These are phyloP conservation scores for Mungos mungo DNA, from an alignment of 2,113 vertebrate species.

Conservation along the genomic window DNA sequence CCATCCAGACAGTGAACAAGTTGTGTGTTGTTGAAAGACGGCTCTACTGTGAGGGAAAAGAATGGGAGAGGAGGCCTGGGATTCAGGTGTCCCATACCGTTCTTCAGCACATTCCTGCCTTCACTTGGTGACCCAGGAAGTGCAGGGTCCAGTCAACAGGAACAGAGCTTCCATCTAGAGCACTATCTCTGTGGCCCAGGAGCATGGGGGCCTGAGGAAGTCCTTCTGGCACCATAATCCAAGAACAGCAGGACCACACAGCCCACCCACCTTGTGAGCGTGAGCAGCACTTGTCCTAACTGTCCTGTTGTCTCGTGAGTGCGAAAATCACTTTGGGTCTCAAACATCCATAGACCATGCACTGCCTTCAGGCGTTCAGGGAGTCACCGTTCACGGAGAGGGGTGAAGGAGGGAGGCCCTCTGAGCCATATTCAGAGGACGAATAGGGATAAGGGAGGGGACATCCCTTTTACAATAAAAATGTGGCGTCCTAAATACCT, in stretches of 20 bases:
- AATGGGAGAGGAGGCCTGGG: not conserved
- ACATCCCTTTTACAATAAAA: not conserved
- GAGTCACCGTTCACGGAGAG: not conserved
- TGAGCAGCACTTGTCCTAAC: not conserved
- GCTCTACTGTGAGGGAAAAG: not conserved
- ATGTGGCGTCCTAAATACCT: not conserved
- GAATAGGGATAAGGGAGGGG: not conserved
- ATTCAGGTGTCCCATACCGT: not conserved
- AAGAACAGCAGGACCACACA: not conserved
- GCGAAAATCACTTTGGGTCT: not conserved
- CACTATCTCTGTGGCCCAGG: not conserved
- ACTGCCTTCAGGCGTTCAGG: not conserved
- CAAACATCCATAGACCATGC: not conserved
- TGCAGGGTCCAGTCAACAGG: not conserved
- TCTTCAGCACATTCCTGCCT: not conserved
- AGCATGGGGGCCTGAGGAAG: not conserved
- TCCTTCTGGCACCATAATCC: not conserved
- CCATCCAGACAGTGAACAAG: not conserved
- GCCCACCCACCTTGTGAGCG: not conserved
- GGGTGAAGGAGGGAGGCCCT: not conserved
- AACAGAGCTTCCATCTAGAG: not conserved
- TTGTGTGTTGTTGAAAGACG: not conserved
- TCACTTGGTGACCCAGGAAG: not conserved
- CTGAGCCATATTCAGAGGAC: not conserved
- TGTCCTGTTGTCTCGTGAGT: not conserved